Evolutionary conservation across 2,888 invertebrate genomes (phyloP).

Genomic region (Odontomyia ornata): DNA sequence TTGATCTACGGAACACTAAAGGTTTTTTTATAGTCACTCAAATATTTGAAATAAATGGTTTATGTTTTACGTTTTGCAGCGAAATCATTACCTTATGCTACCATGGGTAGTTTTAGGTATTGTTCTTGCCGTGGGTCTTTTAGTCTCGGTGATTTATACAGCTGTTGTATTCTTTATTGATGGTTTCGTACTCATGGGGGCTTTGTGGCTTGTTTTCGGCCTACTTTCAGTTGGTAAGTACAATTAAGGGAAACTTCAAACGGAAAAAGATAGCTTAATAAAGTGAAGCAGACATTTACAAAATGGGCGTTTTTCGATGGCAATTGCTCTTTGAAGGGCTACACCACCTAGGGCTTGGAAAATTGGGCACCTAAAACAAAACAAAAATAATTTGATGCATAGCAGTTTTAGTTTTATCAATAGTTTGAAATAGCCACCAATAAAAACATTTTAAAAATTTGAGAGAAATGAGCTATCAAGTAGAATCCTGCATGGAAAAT

Average conservation of each 20-base stretch:
- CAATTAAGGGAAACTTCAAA: background rate
- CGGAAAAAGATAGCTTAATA: too few relatives aligned
- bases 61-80: constrained; percentile 65
- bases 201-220: constrained; percentile 71
- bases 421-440: too few relatives aligned
- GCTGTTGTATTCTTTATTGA: constrained; percentile 78
- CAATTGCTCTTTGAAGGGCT: too few relatives aligned
- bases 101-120: constrained; percentile 86
- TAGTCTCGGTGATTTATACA: constrained; percentile 83
- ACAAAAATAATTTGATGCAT: too few relatives aligned
- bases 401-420: too few relatives aligned
- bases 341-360: too few relatives aligned
- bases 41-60: background rate
- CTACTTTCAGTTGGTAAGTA: constrained; percentile 70
- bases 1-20: constrained; percentile 78
- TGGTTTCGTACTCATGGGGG: constrained; percentile 67
- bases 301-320: too few relatives aligned
- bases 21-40: constrained; percentile 66
- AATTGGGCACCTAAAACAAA: too few relatives aligned
- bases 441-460: too few relatives aligned
- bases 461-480: too few relatives aligned
- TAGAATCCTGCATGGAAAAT: too few relatives aligned
- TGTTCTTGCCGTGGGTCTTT: constrained; percentile 78
- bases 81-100: constrained; percentile 82
- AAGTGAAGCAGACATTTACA: too few relatives aligned